Evolutionary conservation across 2,888 invertebrate genomes (phyloP).

Genomic region (Cephus pygmeus): DNA sequence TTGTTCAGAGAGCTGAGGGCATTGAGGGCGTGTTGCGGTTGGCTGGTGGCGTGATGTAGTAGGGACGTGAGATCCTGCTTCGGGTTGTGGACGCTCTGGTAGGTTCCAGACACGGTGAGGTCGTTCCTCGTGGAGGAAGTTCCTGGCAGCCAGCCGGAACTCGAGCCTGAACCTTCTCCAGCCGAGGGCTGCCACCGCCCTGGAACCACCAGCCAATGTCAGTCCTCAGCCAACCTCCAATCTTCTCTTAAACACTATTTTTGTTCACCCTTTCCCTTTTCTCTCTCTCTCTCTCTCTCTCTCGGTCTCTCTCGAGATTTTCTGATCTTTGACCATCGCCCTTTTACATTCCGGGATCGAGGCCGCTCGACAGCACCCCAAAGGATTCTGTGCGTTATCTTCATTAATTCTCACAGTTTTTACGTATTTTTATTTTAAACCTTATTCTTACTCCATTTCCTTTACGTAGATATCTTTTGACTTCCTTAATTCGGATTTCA

Average conservation of each 20-base stretch:
- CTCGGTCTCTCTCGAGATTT: constrained; percentile 11
- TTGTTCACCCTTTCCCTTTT: constrained; percentile 28
- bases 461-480: background rate
- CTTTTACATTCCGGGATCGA: constrained; percentile 15
- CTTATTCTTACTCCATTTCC: constrained; percentile 11
- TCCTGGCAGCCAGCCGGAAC: constrained; percentile 56
- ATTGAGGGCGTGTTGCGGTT: constrained; percentile 45
- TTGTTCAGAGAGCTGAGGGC: constrained; percentile 6
- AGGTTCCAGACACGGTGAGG: constrained; percentile 49
- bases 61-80: constrained; percentile 41
- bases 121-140: constrained; percentile 58
- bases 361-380: background rate
- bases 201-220: constrained; percentile 67
- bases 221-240: constrained; percentile 63
- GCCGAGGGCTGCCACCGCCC: constrained; percentile 67
- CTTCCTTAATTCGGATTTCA: background rate
- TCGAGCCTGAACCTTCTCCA: constrained; percentile 63
- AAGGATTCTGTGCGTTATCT: background rate
- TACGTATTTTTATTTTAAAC: constrained; percentile 8
- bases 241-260: constrained; percentile 63
- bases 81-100: constrained; percentile 45
- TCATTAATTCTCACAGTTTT: background rate
- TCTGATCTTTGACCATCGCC: constrained; percentile 24
- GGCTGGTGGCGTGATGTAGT: constrained; percentile 15
- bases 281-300: constrained; percentile 33